Conservation (phyloP, 2,113 vertebrate species). For the Uria aalge region DNA sequence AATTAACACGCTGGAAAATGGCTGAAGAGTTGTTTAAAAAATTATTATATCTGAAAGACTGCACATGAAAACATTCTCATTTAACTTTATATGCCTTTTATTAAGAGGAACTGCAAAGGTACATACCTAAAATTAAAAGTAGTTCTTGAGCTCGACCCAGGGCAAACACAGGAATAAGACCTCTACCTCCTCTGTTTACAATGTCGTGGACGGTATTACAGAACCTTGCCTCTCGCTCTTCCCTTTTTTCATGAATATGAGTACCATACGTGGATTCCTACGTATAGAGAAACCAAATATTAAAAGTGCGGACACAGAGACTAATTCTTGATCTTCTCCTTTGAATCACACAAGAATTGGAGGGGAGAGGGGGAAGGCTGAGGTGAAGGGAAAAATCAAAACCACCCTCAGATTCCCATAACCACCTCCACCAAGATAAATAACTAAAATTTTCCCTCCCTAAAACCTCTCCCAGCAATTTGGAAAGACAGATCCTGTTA, state of each 20-base stretch:
- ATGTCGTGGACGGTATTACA: constrained; percentile 97
- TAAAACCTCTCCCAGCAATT: not conserved
- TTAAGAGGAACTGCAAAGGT: not conserved
- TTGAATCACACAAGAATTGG: not conserved
- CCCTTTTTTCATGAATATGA: constrained; percentile 96
- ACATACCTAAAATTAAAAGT: constrained; percentile 89
- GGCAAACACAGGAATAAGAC: constrained; percentile 95
- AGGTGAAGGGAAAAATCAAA: not conserved
- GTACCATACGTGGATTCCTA: constrained; percentile 97
- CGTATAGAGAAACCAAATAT: fast-evolving
- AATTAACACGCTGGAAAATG: not conserved
- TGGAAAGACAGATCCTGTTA: not conserved
- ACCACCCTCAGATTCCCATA: not conserved
- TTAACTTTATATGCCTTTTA: not conserved
- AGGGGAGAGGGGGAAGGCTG: not conserved
- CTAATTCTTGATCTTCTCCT: not conserved
- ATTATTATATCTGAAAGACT: not conserved
- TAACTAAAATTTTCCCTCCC: not conserved
- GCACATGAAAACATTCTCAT: not conserved
- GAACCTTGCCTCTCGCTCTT: constrained; percentile 94
- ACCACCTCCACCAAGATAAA: not conserved
- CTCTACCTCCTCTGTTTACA: constrained; percentile 92
- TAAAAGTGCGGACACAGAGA: not conserved
- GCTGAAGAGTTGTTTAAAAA: not conserved
- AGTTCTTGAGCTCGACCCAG: constrained; percentile 95